Conservation (phyloP, 2,113 vertebrate species). For the Apus apus region DNA sequence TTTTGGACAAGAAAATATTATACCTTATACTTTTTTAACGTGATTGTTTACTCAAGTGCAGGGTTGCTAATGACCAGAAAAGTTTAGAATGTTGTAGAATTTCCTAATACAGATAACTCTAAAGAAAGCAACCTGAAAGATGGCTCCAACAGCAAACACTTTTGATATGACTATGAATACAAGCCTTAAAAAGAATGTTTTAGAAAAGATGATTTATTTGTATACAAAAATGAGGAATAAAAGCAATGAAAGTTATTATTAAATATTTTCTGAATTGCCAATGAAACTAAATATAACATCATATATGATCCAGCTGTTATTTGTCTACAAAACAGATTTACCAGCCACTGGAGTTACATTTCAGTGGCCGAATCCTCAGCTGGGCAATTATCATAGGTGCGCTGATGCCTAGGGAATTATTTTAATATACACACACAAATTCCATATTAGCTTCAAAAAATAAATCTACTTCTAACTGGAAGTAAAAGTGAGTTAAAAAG, state of each 20-base stretch:
- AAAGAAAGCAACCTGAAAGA: slow-evolving; percentile 47
- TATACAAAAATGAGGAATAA: slow-evolving; percentile 39
- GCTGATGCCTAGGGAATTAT: neutral
- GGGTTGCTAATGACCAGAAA: slow-evolving; percentile 33
- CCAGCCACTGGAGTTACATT: neutral
- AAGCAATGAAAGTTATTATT: slow-evolving; percentile 48
- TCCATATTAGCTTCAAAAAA: slow-evolving; percentile 50
- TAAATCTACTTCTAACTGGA: slow-evolving; percentile 8
- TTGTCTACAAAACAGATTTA: slow-evolving; percentile 5
- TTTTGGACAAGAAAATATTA: slow-evolving; percentile 26
- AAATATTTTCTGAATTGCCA: slow-evolving; percentile 59
- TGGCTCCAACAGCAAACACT: slow-evolving; percentile 21
- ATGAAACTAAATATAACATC: slow-evolving; percentile 6
- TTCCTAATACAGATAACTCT: slow-evolving; percentile 50
- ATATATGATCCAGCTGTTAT: neutral
- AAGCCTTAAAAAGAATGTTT: slow-evolving; percentile 58
- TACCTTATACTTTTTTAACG: slow-evolving; percentile 43
- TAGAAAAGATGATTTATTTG: slow-evolving; percentile 60
- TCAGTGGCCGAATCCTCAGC: neutral
- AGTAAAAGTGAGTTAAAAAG: neutral
- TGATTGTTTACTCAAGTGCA: slow-evolving; percentile 48
- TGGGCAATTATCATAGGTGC: neutral
- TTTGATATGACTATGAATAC: slow-evolving; percentile 59
- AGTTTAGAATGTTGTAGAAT: slow-evolving; percentile 45
- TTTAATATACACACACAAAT: slow-evolving; percentile 5